Evolutionary conservation across 2,797 vertebrate genomes (phyloP).

Genomic region (Enteromius anoplus): DNA sequence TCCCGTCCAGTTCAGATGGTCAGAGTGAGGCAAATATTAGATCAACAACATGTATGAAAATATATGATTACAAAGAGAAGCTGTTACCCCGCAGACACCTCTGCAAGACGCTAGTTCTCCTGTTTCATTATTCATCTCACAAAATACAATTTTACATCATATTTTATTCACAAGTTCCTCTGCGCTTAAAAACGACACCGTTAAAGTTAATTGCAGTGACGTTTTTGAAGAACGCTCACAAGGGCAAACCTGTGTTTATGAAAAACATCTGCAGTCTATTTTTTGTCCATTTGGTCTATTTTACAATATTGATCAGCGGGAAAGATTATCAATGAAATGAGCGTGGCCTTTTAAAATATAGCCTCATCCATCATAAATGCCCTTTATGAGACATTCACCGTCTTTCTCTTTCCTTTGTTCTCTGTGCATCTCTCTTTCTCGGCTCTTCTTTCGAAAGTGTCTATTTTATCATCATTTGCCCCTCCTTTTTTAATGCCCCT

Average conservation of each 20-base stretch:
- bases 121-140: conserved; percentile 63
- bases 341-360: conserved; percentile 60
- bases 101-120: conserved; percentile 52
- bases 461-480: conserved; percentile 30
- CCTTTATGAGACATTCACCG: conserved; percentile 53
- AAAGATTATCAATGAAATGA: conserved; percentile 61
- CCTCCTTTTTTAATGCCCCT: conserved; percentile 15
- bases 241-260: conserved; percentile 51
- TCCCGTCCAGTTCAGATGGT: conserved; percentile 6
- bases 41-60: conserved; percentile 36
- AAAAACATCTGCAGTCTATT: conserved; percentile 32
- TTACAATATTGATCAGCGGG: conserved; percentile 55
- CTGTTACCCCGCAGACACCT: conserved; percentile 41
- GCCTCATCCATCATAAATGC: conserved; percentile 61
- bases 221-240: conserved; percentile 57
- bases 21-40: conserved; percentile 34
- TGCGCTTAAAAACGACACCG: conserved; percentile 56
- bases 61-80: conserved; percentile 34
- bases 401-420: conserved; percentile 9
- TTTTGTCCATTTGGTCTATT: conserved; percentile 23
- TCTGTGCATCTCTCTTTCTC: conserved; percentile 4
- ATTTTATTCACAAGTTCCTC: conserved; percentile 60
- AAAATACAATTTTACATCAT: conserved; percentile 62
- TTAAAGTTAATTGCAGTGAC: conserved; percentile 55
- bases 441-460: conserved; percentile 33